phyloP scores from a whole-genome alignment of 1,140 invertebrate genomes.

The Phenacoccus solenopsis region DNA sequence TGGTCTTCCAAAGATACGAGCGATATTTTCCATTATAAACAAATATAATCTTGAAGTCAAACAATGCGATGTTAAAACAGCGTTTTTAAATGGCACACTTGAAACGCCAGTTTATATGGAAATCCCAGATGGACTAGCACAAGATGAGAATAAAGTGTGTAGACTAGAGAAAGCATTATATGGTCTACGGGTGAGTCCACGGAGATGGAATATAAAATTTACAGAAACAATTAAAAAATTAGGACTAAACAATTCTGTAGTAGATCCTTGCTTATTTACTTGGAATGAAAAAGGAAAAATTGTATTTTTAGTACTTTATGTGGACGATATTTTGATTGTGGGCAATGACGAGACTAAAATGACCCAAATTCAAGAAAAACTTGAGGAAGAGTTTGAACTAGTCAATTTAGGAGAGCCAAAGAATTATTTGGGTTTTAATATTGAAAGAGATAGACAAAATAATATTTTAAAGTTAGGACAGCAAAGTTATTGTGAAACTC shows the following conservation, averaged over 20 bases:
- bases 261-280: not conserved
- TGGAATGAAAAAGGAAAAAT: conserved; percentile 19
- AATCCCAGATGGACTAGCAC: conserved; percentile 31
- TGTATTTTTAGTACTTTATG: conserved; percentile 27
- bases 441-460: not conserved
- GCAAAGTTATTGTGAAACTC: conserved; percentile 34
- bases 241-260: not conserved
- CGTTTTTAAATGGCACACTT: conserved; percentile 34
- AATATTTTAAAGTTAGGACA: conserved; percentile 29
- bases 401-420: conserved; percentile 31
- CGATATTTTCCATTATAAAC: conserved; percentile 30
- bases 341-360: conserved; percentile 25
- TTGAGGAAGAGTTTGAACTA: conserved; percentile 31
- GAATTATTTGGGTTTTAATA: conserved; percentile 20
- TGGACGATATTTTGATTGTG: conserved; percentile 26
- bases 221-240: not conserved
- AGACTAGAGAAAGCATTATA: conserved; percentile 30
- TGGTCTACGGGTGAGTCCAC: conserved; percentile 29
- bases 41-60: conserved; percentile 27
- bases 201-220: conserved; percentile 31
- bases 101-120: conserved; percentile 32
- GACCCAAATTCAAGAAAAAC: conserved; percentile 21
- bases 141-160: conserved; percentile 26
- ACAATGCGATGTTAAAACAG: conserved; percentile 33
- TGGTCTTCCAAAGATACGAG: conserved; percentile 24